Evolutionary conservation across 2,888 invertebrate genomes (phyloP), one percentile per base, ranked within the genome.

Genomic region (Ophioninae sp.): DNA sequence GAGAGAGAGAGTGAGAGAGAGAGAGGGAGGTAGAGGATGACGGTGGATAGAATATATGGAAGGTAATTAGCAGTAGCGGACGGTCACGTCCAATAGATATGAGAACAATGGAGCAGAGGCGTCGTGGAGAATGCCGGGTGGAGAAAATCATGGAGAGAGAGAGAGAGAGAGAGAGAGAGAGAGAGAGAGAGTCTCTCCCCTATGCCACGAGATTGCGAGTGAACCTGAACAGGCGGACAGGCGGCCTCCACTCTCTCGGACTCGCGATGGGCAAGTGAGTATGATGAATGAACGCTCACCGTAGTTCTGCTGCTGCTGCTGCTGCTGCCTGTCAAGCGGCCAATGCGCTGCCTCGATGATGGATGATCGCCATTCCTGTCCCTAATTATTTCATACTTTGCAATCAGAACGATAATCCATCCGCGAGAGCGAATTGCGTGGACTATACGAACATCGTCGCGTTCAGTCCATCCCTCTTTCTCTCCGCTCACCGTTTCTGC

Each of bases 361-460:
- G 88, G 91, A 91, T 91, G 92, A 88, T 89, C 90, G 90, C 90
- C 85, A 86, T 90, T 89, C 89, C 89, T 88, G 90, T 90, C 92
- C 91, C 92, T 93, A 93, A 93, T 93, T 93, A 93, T 93, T 93
- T 93, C 92, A 93, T 93, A 93, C 93, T 92, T 93, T 92, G 92
- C 92, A 92, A 93, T 92, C 93, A 90, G 92, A 91, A 91, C 90
- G 92, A 92, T 92, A 92, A 92, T 92, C 92, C 91, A 92, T 92
- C 90, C 88, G 84, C 90, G 88, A 74, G 73, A 74, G 67, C 61
- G 64, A 78, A 72, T 41, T 64, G 77, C 69, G 73, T 72, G 68
- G 67, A 63, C 17, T 77, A 37, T 23, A 59, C 39, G 69, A 69
- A 64, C 77, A 61, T 44, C 51, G 61, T 69, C 68, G 63, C 51